Conservation (phyloP, 2,797 vertebrate genomes). For the Ptychadena robeensis region DNA sequence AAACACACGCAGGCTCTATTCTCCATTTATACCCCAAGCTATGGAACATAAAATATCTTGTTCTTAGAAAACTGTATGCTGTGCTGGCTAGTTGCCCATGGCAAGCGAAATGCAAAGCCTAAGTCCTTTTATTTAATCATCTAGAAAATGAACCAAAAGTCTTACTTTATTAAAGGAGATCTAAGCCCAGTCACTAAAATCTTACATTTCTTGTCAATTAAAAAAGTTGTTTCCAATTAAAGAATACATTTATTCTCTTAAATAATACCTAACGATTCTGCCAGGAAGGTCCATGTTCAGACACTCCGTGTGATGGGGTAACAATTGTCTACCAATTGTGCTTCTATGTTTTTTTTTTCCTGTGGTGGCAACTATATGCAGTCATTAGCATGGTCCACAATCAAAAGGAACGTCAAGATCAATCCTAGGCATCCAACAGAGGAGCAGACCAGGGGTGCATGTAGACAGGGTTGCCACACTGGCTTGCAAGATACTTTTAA, state of each 20-base stretch:
- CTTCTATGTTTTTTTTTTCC: too few relatives aligned
- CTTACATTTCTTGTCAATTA: neutral
- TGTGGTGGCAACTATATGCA: neutral
- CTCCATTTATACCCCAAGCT: slow-evolving; percentile 52
- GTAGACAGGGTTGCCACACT: too few relatives aligned
- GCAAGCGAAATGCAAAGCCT: slow-evolving; percentile 25
- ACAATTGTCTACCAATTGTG: too few relatives aligned
- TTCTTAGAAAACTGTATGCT: slow-evolving; percentile 57
- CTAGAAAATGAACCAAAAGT: slow-evolving; percentile 3
- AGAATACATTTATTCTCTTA: neutral
- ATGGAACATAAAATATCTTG: slow-evolving; percentile 61
- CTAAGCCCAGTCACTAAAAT: too few relatives aligned
- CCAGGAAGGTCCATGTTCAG: neutral
- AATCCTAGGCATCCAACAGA: neutral
- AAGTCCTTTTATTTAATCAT: slow-evolving; percentile 1
- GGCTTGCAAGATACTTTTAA: too few relatives aligned
- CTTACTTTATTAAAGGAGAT: neutral
- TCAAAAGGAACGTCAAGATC: too few relatives aligned
- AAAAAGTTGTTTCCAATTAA: neutral
- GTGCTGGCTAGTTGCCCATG: slow-evolving; percentile 50
- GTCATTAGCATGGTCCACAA: too few relatives aligned
- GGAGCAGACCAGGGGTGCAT: neutral
- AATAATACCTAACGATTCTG: neutral
- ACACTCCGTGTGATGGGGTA: neutral
- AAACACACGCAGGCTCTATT: slow-evolving; percentile 58